Evolutionary conservation across 2,797 vertebrate genomes (phyloP), one percentile per base, ranked within the genome.

Genomic region (Scarus forsteni): DNA sequence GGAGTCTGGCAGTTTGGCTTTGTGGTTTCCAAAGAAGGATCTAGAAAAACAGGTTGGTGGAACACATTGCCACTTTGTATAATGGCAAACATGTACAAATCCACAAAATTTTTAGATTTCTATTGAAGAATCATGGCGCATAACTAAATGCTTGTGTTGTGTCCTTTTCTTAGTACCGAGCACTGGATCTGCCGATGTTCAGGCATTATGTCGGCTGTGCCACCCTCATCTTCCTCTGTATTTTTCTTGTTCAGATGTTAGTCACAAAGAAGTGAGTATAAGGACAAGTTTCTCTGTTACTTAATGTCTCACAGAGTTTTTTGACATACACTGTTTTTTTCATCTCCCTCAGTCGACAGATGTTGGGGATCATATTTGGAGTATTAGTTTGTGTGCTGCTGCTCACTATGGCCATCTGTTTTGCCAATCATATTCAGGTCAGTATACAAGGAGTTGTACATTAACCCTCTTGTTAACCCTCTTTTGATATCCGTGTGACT

Each of bases 41-140:
- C 90, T 98, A 40, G 98, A 98, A 89, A 98, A 95, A 75, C 96
- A 98, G 96, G 98, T 98, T 69, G 83, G 93, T 73, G 75, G n/a
- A 18, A 71, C 18, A 44, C 14, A 34, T 52, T 40, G 6, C 44
- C 50, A 27, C 27, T 27, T 27, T 27, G 4, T 15, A 40, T 63
- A n/a, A 61, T 42, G 13, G 1, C 43, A 16, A 0, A 54, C 3
- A 40, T 61, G 15, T 16, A 15, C 27, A 36, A 13, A 52, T 50
- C 51, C 38, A 27, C 13, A 19, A 27, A 12, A 27, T 38, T 8
- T 10, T 50, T 27, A 50, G 15, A 19, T 66, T 61, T 42, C 8
- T 12, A 6, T 50, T 76, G 19, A 58, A 19, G 36, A 50, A n/a
- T 62, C 42, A 48, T 44, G 5, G 39, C 43, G 16, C 48, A 61